Evolutionary conservation across 1,140 invertebrate species (phyloP).

Genomic region (Aphelenchoides avenae): DNA sequence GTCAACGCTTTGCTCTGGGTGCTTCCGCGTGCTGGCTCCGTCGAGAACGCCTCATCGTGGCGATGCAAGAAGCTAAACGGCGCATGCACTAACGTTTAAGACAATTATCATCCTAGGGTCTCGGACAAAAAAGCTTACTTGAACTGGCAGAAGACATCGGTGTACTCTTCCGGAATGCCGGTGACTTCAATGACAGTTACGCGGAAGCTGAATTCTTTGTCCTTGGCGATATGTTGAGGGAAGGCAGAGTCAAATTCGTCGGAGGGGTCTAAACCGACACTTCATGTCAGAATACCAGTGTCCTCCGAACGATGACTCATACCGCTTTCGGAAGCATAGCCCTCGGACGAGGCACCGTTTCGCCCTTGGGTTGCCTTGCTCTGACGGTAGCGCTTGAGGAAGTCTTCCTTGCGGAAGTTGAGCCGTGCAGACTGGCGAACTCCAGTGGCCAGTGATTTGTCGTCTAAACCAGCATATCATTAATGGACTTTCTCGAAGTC

Average conservation of each 20-base stretch:
- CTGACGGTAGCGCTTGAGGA: conserved; percentile 36
- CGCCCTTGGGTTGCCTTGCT: background rate
- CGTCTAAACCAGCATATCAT: too few species aligned
- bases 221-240: conserved; percentile 79
- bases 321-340: conserved; percentile 2
- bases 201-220: conserved; percentile 88
- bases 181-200: conserved; percentile 93
- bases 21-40: conserved; percentile 82
- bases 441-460: conserved; percentile 32
- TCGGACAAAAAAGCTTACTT: conserved; percentile 70
- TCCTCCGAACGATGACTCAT: too few species aligned
- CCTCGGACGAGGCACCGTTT: too few species aligned
- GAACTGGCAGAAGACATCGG: conserved; percentile 99
- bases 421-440: conserved; percentile 63
- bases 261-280: conserved; percentile 34
- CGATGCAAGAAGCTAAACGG: conserved; percentile 83
- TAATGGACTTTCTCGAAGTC: too few species aligned
- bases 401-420: conserved; percentile 63
- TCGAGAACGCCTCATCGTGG: conserved; percentile 97
- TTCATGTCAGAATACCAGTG: too few species aligned
- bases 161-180: conserved; percentile 87
- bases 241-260: conserved; percentile 67
- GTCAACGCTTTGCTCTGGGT: conserved; percentile 71
- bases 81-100: background rate
- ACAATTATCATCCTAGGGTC: background rate